Evolutionary conservation across 92 coral and sea anemone genomes (phyloP).

Genomic region (Palythoa heliodiscus): DNA sequence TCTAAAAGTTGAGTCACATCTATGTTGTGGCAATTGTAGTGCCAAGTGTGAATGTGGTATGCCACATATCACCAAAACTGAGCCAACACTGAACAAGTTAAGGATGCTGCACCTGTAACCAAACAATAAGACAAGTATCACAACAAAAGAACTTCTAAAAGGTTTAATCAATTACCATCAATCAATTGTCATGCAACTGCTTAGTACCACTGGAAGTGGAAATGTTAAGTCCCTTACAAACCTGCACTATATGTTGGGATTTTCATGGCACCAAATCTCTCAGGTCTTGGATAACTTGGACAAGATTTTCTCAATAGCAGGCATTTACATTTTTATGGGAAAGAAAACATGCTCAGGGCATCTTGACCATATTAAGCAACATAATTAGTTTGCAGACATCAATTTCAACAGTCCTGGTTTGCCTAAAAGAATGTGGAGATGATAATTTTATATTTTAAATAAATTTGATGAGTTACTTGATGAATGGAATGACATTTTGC

Average conservation of each 20-base stretch:
- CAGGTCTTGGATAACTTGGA: conserved; percentile 52
- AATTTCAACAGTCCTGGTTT: background rate
- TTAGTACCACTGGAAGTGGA: conserved; percentile 55
- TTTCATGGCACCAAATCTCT: conserved; percentile 63
- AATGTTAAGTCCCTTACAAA: conserved; percentile 61
- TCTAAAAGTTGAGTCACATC: too few relatives aligned
- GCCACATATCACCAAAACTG: too few relatives aligned
- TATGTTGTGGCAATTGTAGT: too few relatives aligned
- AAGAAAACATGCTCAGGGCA: conserved; percentile 57
- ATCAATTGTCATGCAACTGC: conserved; percentile 43
- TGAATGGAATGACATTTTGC: conserved; percentile 71
- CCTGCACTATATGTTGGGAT: conserved; percentile 61
- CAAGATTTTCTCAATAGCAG: conserved; percentile 49
- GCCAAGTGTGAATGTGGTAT: too few relatives aligned
- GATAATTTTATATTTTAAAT: conserved; percentile 31
- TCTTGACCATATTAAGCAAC: conserved; percentile 26
- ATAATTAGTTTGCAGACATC: conserved; percentile 52
- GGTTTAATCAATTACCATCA: conserved; percentile 52
- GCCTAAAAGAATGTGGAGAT: background rate
- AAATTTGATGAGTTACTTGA: conserved; percentile 68
- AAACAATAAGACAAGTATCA: conserved; percentile 38
- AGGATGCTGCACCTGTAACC: too few relatives aligned
- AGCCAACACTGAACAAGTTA: too few relatives aligned
- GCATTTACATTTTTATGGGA: conserved; percentile 61
- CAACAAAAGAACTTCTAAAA: conserved; percentile 31